Evolutionary conservation across 1,140 invertebrate genomes (phyloP).

Genomic region (Panagrolaimus sp.): DNA sequence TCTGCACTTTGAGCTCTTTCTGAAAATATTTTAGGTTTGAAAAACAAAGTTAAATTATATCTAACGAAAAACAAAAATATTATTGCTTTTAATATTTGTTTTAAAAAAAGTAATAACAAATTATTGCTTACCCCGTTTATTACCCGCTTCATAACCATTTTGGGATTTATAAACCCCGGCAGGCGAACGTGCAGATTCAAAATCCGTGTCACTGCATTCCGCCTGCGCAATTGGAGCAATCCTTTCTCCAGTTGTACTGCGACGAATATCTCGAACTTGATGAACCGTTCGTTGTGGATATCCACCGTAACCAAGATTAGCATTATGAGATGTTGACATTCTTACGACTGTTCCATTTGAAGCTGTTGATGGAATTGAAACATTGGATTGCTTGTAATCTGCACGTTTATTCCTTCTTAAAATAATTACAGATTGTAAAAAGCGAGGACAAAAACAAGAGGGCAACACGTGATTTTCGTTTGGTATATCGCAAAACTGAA

Average conservation of each 20-base stretch:
- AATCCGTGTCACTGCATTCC: constrained; percentile 56
- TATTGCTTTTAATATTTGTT: not conserved
- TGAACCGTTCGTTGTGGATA: constrained; percentile 11
- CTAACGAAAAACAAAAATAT: not conserved
- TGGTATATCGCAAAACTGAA: too few relatives aligned
- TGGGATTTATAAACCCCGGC: not conserved
- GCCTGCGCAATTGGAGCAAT: constrained; percentile 52
- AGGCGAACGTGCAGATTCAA: constrained; percentile 39
- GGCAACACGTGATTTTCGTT: too few relatives aligned
- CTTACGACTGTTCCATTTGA: constrained; percentile 1
- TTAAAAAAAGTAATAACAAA: not conserved
- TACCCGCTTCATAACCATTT: not conserved
- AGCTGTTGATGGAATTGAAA: constrained; percentile 1
- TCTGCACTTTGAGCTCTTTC: not conserved
- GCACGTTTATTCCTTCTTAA: constrained; percentile 11
- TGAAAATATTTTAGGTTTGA: too few relatives aligned
- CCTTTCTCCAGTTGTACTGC: constrained; percentile 16
- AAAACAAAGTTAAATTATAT: too few relatives aligned
- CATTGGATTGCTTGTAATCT: not conserved
- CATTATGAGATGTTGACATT: not conserved
- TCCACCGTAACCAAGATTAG: not conserved
- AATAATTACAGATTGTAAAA: too few relatives aligned
- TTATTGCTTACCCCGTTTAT: constrained; percentile 8
- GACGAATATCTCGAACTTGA: not conserved
- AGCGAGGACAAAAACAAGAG: too few relatives aligned